These are phyloP conservation scores for Drosophila sulfurigaster DNA, from an alignment of 1,140 invertebrate genomes.

Conservation along the genomic window DNA sequence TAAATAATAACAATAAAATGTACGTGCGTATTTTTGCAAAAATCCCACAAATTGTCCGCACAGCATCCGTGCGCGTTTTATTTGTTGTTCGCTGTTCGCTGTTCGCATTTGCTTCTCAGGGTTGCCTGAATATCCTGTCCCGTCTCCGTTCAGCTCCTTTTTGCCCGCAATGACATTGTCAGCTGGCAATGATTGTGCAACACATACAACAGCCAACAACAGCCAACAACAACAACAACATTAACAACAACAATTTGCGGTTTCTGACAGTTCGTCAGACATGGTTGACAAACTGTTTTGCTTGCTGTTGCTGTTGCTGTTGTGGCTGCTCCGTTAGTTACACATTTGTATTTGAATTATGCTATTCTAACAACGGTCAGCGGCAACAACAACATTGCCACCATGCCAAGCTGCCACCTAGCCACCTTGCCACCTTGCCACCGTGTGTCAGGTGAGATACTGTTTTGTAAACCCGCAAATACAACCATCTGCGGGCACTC, in stretches of 20 bases:
- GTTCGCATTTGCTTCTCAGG: slow-evolving; percentile 10
- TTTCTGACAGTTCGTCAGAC: slow-evolving; percentile 76
- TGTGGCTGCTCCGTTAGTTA: slow-evolving; percentile 26
- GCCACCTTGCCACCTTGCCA: neutral
- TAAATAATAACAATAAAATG: slow-evolving; percentile 75
- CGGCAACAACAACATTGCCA: slow-evolving; percentile 12
- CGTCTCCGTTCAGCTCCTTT: neutral
- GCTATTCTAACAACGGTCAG: slow-evolving; percentile 27
- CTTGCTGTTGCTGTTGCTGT: slow-evolving; percentile 23
- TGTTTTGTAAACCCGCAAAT: neutral
- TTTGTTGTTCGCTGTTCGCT: slow-evolving; percentile 1
- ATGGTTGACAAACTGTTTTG: slow-evolving; percentile 67
- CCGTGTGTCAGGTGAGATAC: neutral
- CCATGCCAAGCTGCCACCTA: neutral
- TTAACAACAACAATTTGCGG: slow-evolving; percentile 64
- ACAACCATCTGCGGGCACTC: neutral
- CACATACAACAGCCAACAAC: slow-evolving; percentile 13
- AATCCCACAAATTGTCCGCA: slow-evolving; percentile 70
- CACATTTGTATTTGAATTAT: slow-evolving; percentile 23
- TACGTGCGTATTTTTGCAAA: slow-evolving; percentile 49
- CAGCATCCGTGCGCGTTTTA: slow-evolving; percentile 49
- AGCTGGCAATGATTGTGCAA: slow-evolving; percentile 45
- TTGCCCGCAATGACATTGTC: slow-evolving; percentile 35
- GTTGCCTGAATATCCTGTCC: neutral
- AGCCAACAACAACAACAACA: slow-evolving; percentile 35